Conservation (phyloP, 2,797 vertebrate species). For the Bovichtus diacanthus region DNA sequence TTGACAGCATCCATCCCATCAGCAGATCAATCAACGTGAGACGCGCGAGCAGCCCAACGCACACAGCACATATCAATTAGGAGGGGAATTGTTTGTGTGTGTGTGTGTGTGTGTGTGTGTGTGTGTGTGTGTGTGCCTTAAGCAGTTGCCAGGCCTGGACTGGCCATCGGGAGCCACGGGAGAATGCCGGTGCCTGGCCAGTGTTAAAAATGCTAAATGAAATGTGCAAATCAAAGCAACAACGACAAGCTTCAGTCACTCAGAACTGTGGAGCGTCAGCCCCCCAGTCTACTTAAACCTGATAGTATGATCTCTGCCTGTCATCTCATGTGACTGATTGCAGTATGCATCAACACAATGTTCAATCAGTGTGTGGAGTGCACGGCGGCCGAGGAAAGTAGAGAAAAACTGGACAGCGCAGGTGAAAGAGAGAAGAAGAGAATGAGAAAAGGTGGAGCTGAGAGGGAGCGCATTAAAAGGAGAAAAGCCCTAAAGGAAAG, state of each 20-base stretch:
- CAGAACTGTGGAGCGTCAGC: too few relatives aligned
- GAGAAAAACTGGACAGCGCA: neutral
- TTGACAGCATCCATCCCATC: conserved; percentile 67
- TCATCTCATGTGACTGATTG: too few relatives aligned
- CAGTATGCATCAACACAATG: neutral
- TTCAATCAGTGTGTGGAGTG: neutral
- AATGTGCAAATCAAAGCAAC: neutral
- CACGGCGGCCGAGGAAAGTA: too few relatives aligned
- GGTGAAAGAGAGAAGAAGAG: neutral
- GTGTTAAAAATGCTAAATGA: neutral
- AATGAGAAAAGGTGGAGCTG: too few relatives aligned
- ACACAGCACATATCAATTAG: conserved; percentile 66
- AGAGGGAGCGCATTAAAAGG: neutral
- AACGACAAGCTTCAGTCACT: neutral
- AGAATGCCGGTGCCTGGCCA: neutral
- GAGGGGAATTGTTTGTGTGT: conserved; percentile 15
- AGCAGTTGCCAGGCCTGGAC: neutral
- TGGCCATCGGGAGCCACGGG: neutral
- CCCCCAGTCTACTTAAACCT: too few relatives aligned
- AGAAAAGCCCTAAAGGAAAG: neutral
- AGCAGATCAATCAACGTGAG: conserved; percentile 68
- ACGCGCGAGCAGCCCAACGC: conserved; percentile 17
- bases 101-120: conserved; percentile 21
- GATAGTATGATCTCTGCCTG: too few relatives aligned
- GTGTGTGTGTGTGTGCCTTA: conserved; percentile 24